Evolutionary conservation across 2,113 vertebrate species (phyloP).

Genomic region (Passer montanus): DNA sequence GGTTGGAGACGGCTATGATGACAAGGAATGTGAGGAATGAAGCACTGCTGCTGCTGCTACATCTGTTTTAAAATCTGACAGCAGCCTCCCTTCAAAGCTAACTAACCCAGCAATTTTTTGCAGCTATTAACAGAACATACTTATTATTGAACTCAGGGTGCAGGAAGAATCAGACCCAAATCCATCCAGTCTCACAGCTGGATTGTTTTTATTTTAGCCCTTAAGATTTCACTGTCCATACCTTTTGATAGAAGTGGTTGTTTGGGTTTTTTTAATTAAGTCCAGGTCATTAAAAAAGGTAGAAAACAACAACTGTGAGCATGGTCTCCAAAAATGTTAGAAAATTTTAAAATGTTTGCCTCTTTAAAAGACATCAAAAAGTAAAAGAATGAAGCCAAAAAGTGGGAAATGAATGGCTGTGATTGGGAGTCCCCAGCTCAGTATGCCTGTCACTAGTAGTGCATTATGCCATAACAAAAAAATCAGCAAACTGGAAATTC

Average conservation of each 20-base stretch:
- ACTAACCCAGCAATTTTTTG: neutral
- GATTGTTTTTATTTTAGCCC: neutral
- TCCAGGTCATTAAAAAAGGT: neutral
- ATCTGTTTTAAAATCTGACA: slow-evolving; percentile 3
- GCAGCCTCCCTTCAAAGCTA: neutral
- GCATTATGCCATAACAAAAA: neutral
- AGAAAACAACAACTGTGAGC: neutral
- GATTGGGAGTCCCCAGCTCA: neutral
- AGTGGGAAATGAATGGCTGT: neutral
- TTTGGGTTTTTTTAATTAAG: neutral
- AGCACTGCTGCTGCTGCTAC: neutral
- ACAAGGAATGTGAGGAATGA: neutral
- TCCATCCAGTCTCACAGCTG: neutral
- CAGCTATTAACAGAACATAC: neutral
- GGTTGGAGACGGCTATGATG: neutral
- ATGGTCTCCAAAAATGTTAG: neutral
- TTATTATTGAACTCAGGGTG: neutral
- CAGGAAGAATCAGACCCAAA: neutral
- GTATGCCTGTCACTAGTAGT: neutral
- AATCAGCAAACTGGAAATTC: slow-evolving; percentile 30
- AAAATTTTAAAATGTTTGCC: neutral
- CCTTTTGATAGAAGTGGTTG: rapidly evolving
- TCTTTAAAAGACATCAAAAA: neutral
- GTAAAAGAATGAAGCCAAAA: neutral
- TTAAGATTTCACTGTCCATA: neutral